Conservation (phyloP, 2,888 invertebrate species). For the Tetheella fluctuosa region DNA sequence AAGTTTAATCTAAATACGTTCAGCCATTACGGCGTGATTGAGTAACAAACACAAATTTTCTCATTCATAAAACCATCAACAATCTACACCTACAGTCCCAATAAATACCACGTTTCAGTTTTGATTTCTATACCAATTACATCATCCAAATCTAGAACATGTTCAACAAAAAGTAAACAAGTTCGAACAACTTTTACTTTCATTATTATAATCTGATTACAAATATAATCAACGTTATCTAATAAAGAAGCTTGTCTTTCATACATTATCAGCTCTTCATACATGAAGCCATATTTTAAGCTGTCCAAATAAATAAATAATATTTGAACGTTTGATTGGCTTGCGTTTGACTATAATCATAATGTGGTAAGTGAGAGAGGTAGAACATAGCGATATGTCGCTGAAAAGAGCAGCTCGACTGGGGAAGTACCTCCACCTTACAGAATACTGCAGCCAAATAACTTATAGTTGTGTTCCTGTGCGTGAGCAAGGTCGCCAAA, state of each 20-base stretch:
- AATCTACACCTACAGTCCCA: not conserved
- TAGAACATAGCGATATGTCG: too few relatives aligned
- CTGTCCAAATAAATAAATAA: not conserved
- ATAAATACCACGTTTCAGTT: slow-evolving; percentile 6
- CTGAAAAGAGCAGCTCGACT: too few relatives aligned
- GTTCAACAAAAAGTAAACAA: slow-evolving; percentile 10
- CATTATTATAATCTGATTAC: slow-evolving; percentile 9
- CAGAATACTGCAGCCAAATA: too few relatives aligned
- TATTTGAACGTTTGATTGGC: not conserved
- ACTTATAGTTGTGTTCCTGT: too few relatives aligned
- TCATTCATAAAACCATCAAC: not conserved
- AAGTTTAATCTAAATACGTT: too few relatives aligned
- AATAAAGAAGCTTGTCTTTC: too few relatives aligned
- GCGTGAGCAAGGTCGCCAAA: too few relatives aligned
- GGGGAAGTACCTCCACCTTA: too few relatives aligned
- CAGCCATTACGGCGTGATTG: too few relatives aligned
- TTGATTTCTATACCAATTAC: slow-evolving; percentile 8
- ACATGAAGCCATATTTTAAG: not conserved
- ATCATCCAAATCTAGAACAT: slow-evolving; percentile 6
- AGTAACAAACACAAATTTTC: too few relatives aligned
- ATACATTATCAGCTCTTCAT: not conserved
- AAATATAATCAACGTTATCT: slow-evolving; percentile 7
- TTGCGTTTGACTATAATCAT: not conserved
- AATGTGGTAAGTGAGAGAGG: too few relatives aligned
- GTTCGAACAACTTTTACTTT: slow-evolving; percentile 9